These are phyloP conservation scores for Anarrhichthys ocellatus DNA, from an alignment of 2,113 vertebrate genomes.

Conservation along the genomic window DNA sequence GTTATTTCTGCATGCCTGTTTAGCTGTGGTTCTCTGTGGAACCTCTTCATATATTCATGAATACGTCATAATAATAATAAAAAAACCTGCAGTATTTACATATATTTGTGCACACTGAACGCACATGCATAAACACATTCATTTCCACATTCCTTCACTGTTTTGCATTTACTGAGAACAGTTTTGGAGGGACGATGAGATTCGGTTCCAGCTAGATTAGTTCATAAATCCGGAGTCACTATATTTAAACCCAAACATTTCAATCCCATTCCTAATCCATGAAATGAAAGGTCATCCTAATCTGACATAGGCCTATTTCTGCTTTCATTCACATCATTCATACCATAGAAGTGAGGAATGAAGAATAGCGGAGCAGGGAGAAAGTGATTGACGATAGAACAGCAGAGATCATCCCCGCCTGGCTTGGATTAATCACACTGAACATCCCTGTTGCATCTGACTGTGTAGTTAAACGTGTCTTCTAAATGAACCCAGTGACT, in stretches of 20 bases:
- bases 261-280: conserved; percentile 60
- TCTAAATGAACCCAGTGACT: background rate
- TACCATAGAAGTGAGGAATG: conserved; percentile 37
- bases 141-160: conserved; percentile 13
- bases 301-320: conserved; percentile 65
- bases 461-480: conserved; percentile 17
- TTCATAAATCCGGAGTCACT: conserved; percentile 59
- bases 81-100: conserved; percentile 22
- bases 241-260: conserved; percentile 61
- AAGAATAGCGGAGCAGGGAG: conserved; percentile 29
- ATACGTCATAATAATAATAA: conserved; percentile 34
- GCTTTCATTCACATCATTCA: conserved; percentile 44
- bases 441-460: conserved; percentile 17
- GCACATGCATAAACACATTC: conserved; percentile 26
- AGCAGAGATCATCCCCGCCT: conserved; percentile 33
- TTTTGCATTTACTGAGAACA: conserved; percentile 56
- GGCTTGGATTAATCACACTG: conserved; percentile 36
- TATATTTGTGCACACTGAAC: conserved; percentile 11
- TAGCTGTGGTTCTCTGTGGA: conserved; percentile 40
- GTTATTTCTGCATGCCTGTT: conserved; percentile 32
- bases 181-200: conserved; percentile 56
- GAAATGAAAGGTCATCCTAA: conserved; percentile 73
- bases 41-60: conserved; percentile 29
- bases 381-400: conserved; percentile 53
- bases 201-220: conserved; percentile 57